These are phyloP conservation scores for Carduelis carduelis DNA, from an alignment of 2,797 vertebrate species.

Conservation along the genomic window DNA sequence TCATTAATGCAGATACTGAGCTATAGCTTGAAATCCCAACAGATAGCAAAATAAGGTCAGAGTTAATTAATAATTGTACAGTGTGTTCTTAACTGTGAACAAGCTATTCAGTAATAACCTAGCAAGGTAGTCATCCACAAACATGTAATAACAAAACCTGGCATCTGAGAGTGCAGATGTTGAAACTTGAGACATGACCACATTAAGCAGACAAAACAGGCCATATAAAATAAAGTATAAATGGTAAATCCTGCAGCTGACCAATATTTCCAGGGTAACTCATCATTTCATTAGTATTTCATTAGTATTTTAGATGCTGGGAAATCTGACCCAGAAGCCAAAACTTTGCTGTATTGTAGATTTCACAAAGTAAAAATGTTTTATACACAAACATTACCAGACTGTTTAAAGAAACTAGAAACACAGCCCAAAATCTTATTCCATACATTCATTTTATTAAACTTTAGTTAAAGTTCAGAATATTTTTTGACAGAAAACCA, in stretches of 20 bases:
- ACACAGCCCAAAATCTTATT: not conserved
- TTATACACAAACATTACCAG: not conserved
- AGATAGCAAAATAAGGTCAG: conserved; percentile 38
- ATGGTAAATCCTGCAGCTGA: not conserved
- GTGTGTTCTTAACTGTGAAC: conserved; percentile 3
- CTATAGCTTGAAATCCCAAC: not conserved
- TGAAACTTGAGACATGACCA: not conserved
- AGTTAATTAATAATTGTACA: conserved; percentile 42
- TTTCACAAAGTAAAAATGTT: not conserved
- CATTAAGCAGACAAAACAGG: not conserved
- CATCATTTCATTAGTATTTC: not conserved
- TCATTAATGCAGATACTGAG: not conserved
- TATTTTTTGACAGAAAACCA: not conserved
- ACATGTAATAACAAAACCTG: not conserved
- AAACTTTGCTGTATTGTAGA: not conserved
- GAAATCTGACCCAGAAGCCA: not conserved
- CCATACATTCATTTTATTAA: not conserved
- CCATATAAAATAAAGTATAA: not conserved
- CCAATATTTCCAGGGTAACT: not conserved
- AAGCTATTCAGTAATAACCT: not conserved
- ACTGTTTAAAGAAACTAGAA: not conserved
- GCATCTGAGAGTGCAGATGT: not conserved
- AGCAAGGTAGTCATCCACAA: not conserved
- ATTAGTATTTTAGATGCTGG: not conserved
- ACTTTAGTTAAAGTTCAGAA: not conserved